phyloP scores from a whole-genome alignment of 1,140 invertebrate species.

The Forficula auricularia region DNA sequence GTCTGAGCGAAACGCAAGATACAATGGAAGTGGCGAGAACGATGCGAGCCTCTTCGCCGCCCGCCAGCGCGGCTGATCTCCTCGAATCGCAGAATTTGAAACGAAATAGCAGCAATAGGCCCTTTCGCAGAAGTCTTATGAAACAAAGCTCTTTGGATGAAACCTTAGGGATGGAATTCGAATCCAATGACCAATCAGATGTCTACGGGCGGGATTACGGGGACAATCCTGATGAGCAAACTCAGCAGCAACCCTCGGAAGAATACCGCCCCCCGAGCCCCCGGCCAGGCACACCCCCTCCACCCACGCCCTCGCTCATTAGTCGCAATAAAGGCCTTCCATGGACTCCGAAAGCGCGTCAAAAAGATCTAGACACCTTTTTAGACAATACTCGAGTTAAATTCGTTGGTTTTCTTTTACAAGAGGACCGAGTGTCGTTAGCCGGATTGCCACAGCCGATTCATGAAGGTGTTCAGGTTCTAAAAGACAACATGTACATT shows the following conservation, averaged over 20 bases:
- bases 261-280: conserved; percentile 24
- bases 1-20: conserved; percentile 69
- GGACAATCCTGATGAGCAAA: conserved; percentile 21
- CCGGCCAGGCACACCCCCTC: conserved; percentile 31
- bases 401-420: conserved; percentile 83
- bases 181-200: conserved; percentile 23
- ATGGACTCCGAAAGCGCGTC: conserved; percentile 91
- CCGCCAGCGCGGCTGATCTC: conserved; percentile 78
- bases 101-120: conserved; percentile 34
- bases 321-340: conserved; percentile 43
- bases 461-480: conserved; percentile 80
- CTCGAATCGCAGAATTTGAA: conserved; percentile 74
- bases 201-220: conserved; percentile 28
- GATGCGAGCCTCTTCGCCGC: conserved; percentile 89
- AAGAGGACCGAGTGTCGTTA: conserved; percentile 67
- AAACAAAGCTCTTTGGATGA: conserved; percentile 91
- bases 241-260: conserved; percentile 15
- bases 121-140: conserved; percentile 54
- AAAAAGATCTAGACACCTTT: conserved; percentile 82
- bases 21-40: conserved; percentile 79
- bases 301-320: conserved; percentile 26
- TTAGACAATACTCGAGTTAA: conserved; percentile 79
- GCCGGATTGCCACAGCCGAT: conserved; percentile 88
- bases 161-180: conserved; percentile 47
- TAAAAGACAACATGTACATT: conserved; percentile 72